Base-by-base conservation (phyloP, 2,113 vertebrate genomes). In the Lipophrys pholis region DNA sequence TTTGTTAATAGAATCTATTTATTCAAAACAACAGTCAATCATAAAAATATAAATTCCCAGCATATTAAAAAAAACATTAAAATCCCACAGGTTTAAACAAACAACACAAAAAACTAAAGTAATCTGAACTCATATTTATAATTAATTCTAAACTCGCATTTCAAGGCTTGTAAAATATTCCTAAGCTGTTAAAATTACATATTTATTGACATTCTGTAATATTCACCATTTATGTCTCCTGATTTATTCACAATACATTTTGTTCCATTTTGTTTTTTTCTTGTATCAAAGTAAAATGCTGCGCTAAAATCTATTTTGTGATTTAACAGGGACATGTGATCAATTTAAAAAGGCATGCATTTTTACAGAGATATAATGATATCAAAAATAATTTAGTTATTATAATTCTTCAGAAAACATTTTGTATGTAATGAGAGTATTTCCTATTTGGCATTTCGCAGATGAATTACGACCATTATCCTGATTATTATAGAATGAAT, bases 121-220 rank as follows among this genome's bases (percentile, higher is more conserved):
- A 38, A 69, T 0, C 40, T 16, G 2, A 59, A 54, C 1, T 8
- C 4, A 3, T 21, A 0, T 54, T 38, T 16, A 71, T 76, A 16
- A 16, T 48, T 58, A 43, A 61, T 66, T 59, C 42, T 14, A 0
- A 11, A 16, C 14, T 51, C 51, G 7, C 57, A 68, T 56, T 42
- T 53, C 9, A 65, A 38, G 6, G 15, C 1, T 62, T 7, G 38
- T 6, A 1, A 8, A 2, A 67, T 50, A 67, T 51, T 9, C 39
- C 11, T 36, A 3, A 2, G 6, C 8, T 59, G 43, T 16, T 9
- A 30, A 0, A 40, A 56, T 21, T 30, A 10, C 3, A 16, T 15
- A 64, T 54, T 54, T 53, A 8, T 67, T 40, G 2, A 1, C 1
- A 30, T 14, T 11, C 45, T 74, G 7, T 15, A 60, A 56, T 63